These are phyloP conservation scores for Drosophila oshimai DNA, from an alignment of 1,140 invertebrate species.

Conservation along the genomic window DNA sequence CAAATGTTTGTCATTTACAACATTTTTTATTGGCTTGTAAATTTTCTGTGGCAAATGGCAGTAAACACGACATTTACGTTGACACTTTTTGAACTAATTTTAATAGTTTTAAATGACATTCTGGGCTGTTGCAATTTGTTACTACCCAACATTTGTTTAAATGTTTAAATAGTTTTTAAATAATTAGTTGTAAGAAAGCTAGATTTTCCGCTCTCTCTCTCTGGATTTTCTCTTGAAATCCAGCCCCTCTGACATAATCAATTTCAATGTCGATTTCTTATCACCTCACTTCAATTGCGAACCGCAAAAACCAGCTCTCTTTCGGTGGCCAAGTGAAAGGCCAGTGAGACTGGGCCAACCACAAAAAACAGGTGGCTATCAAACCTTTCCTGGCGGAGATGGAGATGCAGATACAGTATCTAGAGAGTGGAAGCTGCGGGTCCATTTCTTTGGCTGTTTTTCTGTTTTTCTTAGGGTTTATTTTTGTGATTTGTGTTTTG, in stretches of 20 bases:
- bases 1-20: background rate
- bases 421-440: background rate
- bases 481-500: conserved; percentile 29
- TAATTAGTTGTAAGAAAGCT: no score
- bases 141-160: no score
- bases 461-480: conserved; percentile 3
- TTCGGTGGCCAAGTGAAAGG: conserved; percentile 58
- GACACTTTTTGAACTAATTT: background rate
- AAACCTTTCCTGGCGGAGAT: conserved; percentile 21
- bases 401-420: conserved; percentile 1
- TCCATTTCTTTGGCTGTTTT: conserved; percentile 21
- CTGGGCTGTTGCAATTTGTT: no score
- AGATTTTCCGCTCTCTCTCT: background rate
- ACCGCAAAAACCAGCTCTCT: conserved; percentile 12
- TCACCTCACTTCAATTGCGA: conserved; percentile 12
- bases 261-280: conserved; percentile 45
- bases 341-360: conserved; percentile 35
- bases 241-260: conserved; percentile 28
- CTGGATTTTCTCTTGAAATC: background rate
- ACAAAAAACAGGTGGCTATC: conserved; percentile 25
- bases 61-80: background rate
- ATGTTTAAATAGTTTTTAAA: background rate
- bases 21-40: background rate
- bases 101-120: no score
- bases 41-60: background rate